These are phyloP conservation scores for Mesochorus sp. DNA, from an alignment of 2,888 invertebrate genomes.

Conservation along the genomic window DNA sequence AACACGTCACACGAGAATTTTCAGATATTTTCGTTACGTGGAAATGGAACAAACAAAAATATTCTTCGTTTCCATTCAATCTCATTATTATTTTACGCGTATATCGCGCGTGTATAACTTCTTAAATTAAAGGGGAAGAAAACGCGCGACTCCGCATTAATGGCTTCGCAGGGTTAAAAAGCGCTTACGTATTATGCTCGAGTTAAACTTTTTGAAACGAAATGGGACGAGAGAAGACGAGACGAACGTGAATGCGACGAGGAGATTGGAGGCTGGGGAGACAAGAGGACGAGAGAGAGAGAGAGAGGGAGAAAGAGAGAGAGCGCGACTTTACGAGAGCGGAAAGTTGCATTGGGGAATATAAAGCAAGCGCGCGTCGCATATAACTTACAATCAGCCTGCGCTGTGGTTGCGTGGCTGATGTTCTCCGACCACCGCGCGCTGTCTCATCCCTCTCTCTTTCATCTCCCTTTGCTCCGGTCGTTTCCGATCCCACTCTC, in stretches of 20 bases:
- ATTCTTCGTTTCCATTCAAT: conserved; percentile 6
- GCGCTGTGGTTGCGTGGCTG: conserved; percentile 69
- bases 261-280: conserved; percentile 53
- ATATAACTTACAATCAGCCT: conserved; percentile 82
- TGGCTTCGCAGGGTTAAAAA: conserved; percentile 65
- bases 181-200: conserved; percentile 64
- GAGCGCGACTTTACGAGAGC: conserved; percentile 80
- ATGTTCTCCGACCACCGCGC: conserved; percentile 66
- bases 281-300: conserved; percentile 52
- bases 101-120: conserved; percentile 8
- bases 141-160: conserved; percentile 20
- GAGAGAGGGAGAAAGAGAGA: conserved; percentile 65
- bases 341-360: conserved; percentile 80
- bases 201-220: conserved; percentile 57
- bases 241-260: conserved; percentile 68
- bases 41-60: too few species aligned
- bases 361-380: conserved; percentile 80
- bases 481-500: conserved; percentile 57
- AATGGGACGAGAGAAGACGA: conserved; percentile 64
- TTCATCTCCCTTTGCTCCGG: conserved; percentile 33
- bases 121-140: neutral
- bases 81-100: conserved; percentile 1
- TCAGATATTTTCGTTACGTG: too few species aligned
- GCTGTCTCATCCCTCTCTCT: conserved; percentile 51
- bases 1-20: too few species aligned